Conservation (phyloP, 2,888 invertebrate species). For the Agriopis leucophaearia region DNA sequence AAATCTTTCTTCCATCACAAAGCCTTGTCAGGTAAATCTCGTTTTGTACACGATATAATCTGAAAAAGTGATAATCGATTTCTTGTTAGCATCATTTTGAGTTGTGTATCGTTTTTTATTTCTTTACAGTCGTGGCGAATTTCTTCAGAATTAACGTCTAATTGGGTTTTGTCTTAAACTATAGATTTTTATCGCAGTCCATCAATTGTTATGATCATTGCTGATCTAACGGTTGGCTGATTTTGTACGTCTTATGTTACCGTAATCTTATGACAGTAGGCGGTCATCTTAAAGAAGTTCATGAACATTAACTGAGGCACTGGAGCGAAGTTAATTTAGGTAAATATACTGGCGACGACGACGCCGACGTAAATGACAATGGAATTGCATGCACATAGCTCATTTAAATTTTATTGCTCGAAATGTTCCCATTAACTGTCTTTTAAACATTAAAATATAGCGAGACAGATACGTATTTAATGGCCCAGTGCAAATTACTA, state of each 20-base stretch:
- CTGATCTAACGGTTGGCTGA: constrained; percentile 13
- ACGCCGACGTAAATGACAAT: constrained; percentile 55
- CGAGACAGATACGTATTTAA: constrained; percentile 30
- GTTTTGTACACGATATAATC: constrained; percentile 61
- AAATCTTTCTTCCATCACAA: constrained; percentile 18
- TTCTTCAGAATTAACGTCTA: constrained; percentile 39
- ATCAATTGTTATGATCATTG: constrained; percentile 17
- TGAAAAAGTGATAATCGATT: constrained; percentile 70
- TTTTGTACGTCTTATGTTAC: constrained; percentile 4
- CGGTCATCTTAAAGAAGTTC: constrained; percentile 12
- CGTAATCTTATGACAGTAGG: constrained; percentile 10
- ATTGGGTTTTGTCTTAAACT: constrained; percentile 29
- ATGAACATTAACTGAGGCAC: constrained; percentile 41
- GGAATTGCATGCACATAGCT: constrained; percentile 49
- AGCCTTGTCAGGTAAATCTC: constrained; percentile 46
- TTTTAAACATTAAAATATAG: constrained; percentile 20
- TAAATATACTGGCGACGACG: constrained; percentile 34
- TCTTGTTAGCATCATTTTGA: constrained; percentile 64
- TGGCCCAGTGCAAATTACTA: constrained; percentile 26
- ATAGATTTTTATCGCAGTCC: constrained; percentile 12
- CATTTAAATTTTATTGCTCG: constrained; percentile 23
- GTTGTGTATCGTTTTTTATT: constrained; percentile 44
- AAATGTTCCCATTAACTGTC: constrained; percentile 25
- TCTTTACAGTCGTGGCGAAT: constrained; percentile 41
- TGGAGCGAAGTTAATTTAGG: constrained; percentile 55